These are phyloP conservation scores for Mesopsocus fuscifrons DNA, from an alignment of 2,888 invertebrate genomes.

Conservation along the genomic window DNA sequence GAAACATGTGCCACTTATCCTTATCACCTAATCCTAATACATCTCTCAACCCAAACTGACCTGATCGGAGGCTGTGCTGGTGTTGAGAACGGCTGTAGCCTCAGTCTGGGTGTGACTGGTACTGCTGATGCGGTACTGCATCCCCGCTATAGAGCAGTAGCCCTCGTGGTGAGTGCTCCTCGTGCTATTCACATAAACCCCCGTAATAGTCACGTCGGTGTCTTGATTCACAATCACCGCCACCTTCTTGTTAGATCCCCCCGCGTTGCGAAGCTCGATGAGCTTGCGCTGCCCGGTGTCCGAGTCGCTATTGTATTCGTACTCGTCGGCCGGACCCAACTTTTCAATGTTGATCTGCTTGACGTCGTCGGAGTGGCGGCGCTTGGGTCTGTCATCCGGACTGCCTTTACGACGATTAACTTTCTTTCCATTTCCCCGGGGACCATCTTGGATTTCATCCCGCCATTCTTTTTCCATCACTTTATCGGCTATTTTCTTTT, in stretches of 20 bases:
- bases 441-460: conserved; percentile 1
- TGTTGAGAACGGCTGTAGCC: conserved; percentile 48
- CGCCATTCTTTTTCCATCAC: conserved; percentile 3
- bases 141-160: conserved; percentile 63
- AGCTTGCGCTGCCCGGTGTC: conserved; percentile 13
- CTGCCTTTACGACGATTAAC: neutral
- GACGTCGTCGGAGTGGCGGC: conserved; percentile 22
- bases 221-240: conserved; percentile 72
- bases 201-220: conserved; percentile 73
- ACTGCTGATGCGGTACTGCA: conserved; percentile 76
- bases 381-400: conserved; percentile 21
- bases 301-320: conserved; percentile 7
- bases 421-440: neutral
- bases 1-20: no score
- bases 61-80: conserved; percentile 19
- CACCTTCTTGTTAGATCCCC: conserved; percentile 35
- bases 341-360: conserved; percentile 18
- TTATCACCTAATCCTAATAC: no score
- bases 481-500: conserved; percentile 7
- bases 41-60: no score
- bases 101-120: conserved; percentile 74
- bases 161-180: conserved; percentile 59
- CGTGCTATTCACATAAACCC: conserved; percentile 59
- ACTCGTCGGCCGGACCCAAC: conserved; percentile 15
- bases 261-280: conserved; percentile 22